These are phyloP conservation scores for Dicranocentrus wangi DNA, from an alignment of 2,888 invertebrate species.

Conservation along the genomic window DNA sequence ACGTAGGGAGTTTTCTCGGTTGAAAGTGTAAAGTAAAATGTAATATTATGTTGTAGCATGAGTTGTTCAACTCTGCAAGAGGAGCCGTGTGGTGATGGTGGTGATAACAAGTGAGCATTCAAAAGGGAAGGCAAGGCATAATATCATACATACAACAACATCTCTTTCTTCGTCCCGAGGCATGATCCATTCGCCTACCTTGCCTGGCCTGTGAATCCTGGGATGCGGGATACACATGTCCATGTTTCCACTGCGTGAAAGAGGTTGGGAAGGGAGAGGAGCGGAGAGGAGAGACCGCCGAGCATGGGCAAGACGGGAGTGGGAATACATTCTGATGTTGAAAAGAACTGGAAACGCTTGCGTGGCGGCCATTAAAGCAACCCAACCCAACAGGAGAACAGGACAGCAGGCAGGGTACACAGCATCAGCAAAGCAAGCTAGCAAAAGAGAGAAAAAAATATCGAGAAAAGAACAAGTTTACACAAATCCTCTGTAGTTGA, in stretches of 20 bases:
- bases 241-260: constrained; percentile 10
- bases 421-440: background rate
- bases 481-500: no score
- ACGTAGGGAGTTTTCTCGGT: constrained; percentile 7
- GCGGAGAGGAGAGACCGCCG: background rate
- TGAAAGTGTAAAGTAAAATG: constrained; percentile 57
- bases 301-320: constrained; percentile 43
- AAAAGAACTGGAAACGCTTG: constrained; percentile 70
- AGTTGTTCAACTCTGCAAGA: constrained; percentile 26
- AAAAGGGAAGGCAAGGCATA: no score
- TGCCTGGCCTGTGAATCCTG: no score
- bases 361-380: constrained; percentile 73
- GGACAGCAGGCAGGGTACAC: background rate
- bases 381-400: constrained; percentile 49
- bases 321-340: constrained; percentile 41
- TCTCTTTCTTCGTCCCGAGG: no score
- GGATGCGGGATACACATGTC: constrained; percentile 13
- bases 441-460: constrained; percentile 3
- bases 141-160: no score
- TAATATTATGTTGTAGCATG: constrained; percentile 52
- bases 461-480: constrained; percentile 12
- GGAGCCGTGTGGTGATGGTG: no score
- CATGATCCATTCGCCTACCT: background rate
- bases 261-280: constrained; percentile 32
- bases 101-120: constrained; percentile 48